Percentiles rank a stretch among this genome's conserved stretches.
Evolutionary conservation across 2,888 invertebrate genomes (phyloP).

Genomic region (Stenolophus ochropezus): DNA sequence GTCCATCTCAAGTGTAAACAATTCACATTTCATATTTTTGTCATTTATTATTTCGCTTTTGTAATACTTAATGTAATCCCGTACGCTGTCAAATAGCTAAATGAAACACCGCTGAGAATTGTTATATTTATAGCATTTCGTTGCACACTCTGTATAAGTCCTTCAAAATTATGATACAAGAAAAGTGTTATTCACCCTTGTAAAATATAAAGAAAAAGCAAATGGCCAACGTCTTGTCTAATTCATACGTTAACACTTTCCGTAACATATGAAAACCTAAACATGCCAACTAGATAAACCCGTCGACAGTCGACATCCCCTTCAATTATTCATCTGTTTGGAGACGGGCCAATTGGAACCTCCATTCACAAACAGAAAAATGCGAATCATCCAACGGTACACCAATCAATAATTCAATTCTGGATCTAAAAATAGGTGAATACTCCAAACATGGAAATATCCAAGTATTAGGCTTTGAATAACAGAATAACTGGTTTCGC

Average conservation of each 20-base stretch:
- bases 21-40: no score
- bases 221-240: no score
- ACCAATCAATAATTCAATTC: slow-evolving; percentile 6
- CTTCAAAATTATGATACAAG: no score
- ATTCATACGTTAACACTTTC: neutral
- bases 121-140: no score
- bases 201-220: neutral
- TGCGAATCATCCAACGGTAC: slow-evolving; percentile 6
- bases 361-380: neutral
- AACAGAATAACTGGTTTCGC: neutral
- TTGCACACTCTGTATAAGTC: no score
- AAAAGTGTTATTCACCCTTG: neutral
- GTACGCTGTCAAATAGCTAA: no score
- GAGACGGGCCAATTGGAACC: neutral
- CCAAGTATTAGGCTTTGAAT: neutral
- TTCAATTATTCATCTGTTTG: neutral
- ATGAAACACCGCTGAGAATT: no score
- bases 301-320: neutral
- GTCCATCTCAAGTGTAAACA: no score
- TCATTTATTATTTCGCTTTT: no score
- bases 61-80: no score
- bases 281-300: neutral
- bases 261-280: neutral
- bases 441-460: neutral
- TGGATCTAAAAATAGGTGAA: neutral